Base-by-base conservation (phyloP, 1,140 invertebrate species). In the Aphelenchoides avenae region DNA sequence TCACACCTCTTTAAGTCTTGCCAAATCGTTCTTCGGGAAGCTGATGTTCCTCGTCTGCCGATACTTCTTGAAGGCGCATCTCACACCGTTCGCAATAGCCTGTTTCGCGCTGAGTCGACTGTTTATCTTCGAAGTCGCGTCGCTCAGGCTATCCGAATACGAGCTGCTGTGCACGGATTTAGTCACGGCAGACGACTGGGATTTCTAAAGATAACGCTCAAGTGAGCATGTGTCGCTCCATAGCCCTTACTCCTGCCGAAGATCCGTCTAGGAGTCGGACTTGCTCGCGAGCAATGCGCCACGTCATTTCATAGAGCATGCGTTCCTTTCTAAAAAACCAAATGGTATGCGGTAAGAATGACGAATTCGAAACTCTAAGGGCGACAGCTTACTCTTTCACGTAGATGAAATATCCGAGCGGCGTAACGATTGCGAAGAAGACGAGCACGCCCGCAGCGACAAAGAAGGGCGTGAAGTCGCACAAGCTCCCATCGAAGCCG, bases 261-360 rank as follows among this genome's bases (percentile, higher is more conserved):
- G 34, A 37, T 27, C 49, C 36, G 30, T 75, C 71, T 5, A 76
- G 30, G 2, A 75, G 20, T 27, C 69, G 57, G 27, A 75, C 64
- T 29, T 64, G 59, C 9, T 75, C 74, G 26, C 73, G 39, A 0
- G 74, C 68, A 31, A 75, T 68, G 20, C 73, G 40, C 73, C 73
- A 75, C 13, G 69, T 76, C 73, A 75, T 75, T 46, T 75, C 71
- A 52, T 75, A 75, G 22, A 75, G 44, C 46, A 66, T 50, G 24
- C 74, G n/a, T 41, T 75, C 73, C 57, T 77, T 77, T 46, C 72
- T 75, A 27, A 55, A 71, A 42, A 27, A 11, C 34, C 11, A n/a
- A 36, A 36, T 11, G n/a, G 11, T n/a, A 13, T 11, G 34, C n/a
- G 34, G n/a, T 36, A 36, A n/a, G 11, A 36, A 36, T 13, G 34